These are phyloP conservation scores for Drosophila ustulata DNA, from an alignment of 2,888 invertebrate genomes.

Conservation along the genomic window DNA sequence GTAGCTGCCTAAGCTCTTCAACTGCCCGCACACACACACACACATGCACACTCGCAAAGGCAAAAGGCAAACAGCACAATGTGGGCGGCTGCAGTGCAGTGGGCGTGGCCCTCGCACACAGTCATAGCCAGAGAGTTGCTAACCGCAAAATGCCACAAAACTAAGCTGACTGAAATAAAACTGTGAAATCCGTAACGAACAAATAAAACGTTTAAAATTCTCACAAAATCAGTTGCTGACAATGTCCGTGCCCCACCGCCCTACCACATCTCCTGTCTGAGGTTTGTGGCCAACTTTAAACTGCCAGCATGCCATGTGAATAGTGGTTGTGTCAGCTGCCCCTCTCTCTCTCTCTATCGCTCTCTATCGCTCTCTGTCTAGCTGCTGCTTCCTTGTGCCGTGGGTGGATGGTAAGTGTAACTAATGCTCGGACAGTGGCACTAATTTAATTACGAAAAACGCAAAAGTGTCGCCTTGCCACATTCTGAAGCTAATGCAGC, in stretches of 20 bases:
- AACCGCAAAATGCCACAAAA: slow-evolving; percentile 65
- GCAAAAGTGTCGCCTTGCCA: slow-evolving; percentile 79
- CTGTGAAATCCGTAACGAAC: slow-evolving; percentile 62
- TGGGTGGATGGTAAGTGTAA: slow-evolving; percentile 64
- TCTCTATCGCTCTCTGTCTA: neutral
- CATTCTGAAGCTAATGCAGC: slow-evolving; percentile 73
- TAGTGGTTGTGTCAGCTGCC: slow-evolving; percentile 6
- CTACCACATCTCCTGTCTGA: slow-evolving; percentile 44
- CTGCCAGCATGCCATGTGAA: slow-evolving; percentile 58
- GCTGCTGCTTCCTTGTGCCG: neutral
- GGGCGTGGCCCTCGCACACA: slow-evolving; percentile 37
- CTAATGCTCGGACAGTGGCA: slow-evolving; percentile 80
- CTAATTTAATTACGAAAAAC: slow-evolving; percentile 83
- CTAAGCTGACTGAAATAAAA: slow-evolving; percentile 70
- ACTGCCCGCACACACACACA: slow-evolving; percentile 40
- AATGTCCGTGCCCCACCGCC: slow-evolving; percentile 46
- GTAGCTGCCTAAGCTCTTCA: slow-evolving; percentile 60
- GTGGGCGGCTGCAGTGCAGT: slow-evolving; percentile 22
- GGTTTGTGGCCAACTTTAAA: slow-evolving; percentile 76
- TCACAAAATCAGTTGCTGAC: slow-evolving; percentile 78
- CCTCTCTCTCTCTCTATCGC: neutral
- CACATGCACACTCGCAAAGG: slow-evolving; percentile 13
- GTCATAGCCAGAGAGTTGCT: slow-evolving; percentile 11
- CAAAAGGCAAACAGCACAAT: slow-evolving; percentile 37
- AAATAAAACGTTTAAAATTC: slow-evolving; percentile 78